Percentiles rank a stretch among this genome's conserved stretches.
Conservation (phyloP, 37 sponge, comb jelly and placozoan species). For the Aphrocallistes beatrix region DNA sequence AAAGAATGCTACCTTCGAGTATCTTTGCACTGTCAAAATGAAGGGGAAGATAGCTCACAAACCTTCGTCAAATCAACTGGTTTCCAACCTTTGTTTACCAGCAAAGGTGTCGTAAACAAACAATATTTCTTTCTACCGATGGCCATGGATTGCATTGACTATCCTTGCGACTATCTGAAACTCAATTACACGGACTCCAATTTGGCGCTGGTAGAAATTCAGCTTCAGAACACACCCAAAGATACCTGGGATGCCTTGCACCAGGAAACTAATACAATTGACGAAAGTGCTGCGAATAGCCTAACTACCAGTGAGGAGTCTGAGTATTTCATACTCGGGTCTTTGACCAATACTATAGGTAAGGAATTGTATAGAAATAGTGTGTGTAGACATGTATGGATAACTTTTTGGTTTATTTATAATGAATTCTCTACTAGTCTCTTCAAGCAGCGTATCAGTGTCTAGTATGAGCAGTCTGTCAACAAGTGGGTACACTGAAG, state of each 20-base stretch:
- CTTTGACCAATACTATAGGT: background rate
- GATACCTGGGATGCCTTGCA: background rate
- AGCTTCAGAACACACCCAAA: background rate
- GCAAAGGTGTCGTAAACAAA: background rate
- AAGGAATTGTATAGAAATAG: background rate
- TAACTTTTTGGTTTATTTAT: background rate
- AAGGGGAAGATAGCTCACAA: background rate
- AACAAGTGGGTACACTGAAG: background rate
- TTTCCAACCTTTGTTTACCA: background rate
- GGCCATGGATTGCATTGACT: background rate
- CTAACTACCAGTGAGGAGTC: background rate
- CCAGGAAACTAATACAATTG: background rate
- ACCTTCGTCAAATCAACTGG: background rate
- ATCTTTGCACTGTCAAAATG: background rate
- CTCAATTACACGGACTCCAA: background rate
- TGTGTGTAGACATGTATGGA: background rate
- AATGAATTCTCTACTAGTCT: background rate
- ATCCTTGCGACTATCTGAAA: background rate
- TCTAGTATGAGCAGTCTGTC: background rate
- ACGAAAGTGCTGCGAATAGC: background rate
- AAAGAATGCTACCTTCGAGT: background rate
- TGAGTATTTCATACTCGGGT: background rate
- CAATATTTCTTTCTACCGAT: background rate
- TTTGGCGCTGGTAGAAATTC: constrained; percentile 15
- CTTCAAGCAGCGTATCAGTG: background rate